phyloP scores from a whole-genome alignment of 2,113 vertebrate genomes.

The Nanorana parkeri region DNA sequence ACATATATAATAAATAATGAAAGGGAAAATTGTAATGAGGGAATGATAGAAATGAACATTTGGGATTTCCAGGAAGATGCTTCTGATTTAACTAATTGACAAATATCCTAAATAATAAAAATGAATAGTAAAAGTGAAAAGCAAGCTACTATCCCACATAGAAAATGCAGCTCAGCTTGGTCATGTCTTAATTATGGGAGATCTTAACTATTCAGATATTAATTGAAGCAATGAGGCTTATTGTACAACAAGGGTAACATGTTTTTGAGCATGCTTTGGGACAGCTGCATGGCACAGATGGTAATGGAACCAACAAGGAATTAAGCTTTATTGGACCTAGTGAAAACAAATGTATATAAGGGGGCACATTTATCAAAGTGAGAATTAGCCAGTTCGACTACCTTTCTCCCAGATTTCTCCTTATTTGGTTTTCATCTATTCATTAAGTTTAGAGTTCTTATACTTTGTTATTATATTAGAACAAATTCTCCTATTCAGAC shows the following conservation, averaged over 20 bases:
- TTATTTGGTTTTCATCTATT: no score
- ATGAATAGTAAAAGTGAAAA: neutral
- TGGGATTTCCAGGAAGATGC: neutral
- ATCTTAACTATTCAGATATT: constrained; percentile 44
- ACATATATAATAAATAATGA: no score
- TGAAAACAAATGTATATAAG: constrained; percentile 32
- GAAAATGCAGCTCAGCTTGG: constrained; percentile 30
- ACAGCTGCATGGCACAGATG: constrained; percentile 43
- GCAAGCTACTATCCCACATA: neutral
- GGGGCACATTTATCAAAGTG: neutral
- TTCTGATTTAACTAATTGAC: neutral
- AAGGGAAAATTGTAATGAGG: no score
- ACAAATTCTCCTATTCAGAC: no score
- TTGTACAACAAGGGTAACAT: constrained; percentile 38
- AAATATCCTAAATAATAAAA: neutral
- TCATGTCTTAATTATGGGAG: constrained; percentile 47
- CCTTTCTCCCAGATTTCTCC: no score
- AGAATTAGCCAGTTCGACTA: no score
- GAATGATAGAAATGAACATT: no score
- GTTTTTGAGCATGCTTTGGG: constrained; percentile 38
- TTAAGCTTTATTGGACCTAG: constrained; percentile 42
- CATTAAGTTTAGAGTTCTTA: no score
- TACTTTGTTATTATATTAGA: no score
- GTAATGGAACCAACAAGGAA: constrained; percentile 39
- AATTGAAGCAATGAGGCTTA: constrained; percentile 41